A percentile compares a stretch with the other conserved stretches of the same genome.
Evolutionary conservation across 2,797 vertebrate genomes (phyloP).

Genomic region (Enteromius trimaculatus): DNA sequence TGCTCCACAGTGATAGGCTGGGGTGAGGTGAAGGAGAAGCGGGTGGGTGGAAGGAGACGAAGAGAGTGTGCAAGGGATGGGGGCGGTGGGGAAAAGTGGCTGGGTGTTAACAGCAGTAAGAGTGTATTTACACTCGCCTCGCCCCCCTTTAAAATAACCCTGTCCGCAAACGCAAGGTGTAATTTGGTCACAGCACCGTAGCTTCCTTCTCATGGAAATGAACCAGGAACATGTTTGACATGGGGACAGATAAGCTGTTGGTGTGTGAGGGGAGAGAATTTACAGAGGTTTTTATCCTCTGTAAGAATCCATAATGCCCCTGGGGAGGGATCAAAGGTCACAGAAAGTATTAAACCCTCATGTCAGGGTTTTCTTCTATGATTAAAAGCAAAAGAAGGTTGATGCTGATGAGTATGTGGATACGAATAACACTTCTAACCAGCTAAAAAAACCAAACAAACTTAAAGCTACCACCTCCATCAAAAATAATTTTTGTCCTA

Average conservation of each 20-base stretch:
- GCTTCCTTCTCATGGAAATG: slow-evolving; percentile 65
- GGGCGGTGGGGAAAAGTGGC: slow-evolving; percentile 57
- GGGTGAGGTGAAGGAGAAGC: slow-evolving; percentile 40
- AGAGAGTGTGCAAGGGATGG: slow-evolving; percentile 50
- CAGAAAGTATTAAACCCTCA: slow-evolving; percentile 40
- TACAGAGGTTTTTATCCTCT: slow-evolving; percentile 54
- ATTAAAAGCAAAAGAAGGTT: not conserved
- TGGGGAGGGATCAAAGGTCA: slow-evolving; percentile 45
- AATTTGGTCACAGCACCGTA: slow-evolving; percentile 63
- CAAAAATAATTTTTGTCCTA: not conserved
- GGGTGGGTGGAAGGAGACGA: slow-evolving; percentile 32
- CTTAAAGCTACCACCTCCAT: not conserved
- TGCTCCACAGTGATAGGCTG: slow-evolving; percentile 81
- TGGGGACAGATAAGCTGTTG: slow-evolving; percentile 57
- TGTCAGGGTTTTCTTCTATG: slow-evolving; percentile 54
- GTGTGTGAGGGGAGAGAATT: slow-evolving; percentile 47
- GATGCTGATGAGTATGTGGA: slow-evolving; percentile 55
- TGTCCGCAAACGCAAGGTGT: slow-evolving; percentile 50
- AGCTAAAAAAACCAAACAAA: not conserved
- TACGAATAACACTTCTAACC: slow-evolving; percentile 47
- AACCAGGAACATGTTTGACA: slow-evolving; percentile 61
- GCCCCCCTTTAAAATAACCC: slow-evolving; percentile 51
- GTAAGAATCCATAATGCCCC: slow-evolving; percentile 44
- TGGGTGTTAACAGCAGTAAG: slow-evolving; percentile 75
- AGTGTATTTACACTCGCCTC: slow-evolving; percentile 65